Evolutionary conservation across 2,113 vertebrate genomes (phyloP), one percentile per base, ranked within the genome.

Genomic region (Heterochromis multidens): DNA sequence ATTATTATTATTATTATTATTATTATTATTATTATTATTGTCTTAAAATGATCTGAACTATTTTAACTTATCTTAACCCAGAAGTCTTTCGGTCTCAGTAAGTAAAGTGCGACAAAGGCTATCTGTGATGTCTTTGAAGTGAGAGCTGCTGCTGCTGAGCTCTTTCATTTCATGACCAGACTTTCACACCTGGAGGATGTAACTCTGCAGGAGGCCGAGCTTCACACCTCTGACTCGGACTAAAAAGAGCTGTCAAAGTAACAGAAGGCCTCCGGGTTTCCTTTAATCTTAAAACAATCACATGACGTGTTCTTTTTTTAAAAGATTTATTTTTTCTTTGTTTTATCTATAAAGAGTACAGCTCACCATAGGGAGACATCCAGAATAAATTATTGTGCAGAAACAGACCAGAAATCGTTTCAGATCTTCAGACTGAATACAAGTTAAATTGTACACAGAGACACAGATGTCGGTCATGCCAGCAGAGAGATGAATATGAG

Each of bases 321-420:
- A 35, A 82, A 6, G 43, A 79, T 74, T 6, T 17, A 67, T 70
- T 57, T 70, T 46, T 70, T 81, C 25, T 23, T 91, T 82, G 82
- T 65, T 46, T 43, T 27, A 52, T 60, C 59, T 19, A 83, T 43
- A 87, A 78, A 58, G 54, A 86, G 79, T 83, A 84, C 58, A 21
- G 60, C 91, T 94, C 92, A 31, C 88, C 89, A 93, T 86, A 91
- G 92, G 90, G 92, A 94, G 91, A 89, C 79, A 86, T 83, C 29
- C 80, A 81, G 83, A 93, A 93, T 94, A 74, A 74, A 52, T 74
- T 74, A 74, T 52, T 74, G 67, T 52, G 67, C 67, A 72, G 29
- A 72, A 29, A 49, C 1, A 6, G 40, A 72, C 23, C 3, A 29
- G 25, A 72, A 25, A 10, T 49, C 3, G 31, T 5, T 33, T 33